Percentiles rank a stretch among this genome's conserved stretches.
Evolutionary conservation across 1,140 invertebrate species (phyloP).

Genomic region (Armadillidium nasatum): DNA sequence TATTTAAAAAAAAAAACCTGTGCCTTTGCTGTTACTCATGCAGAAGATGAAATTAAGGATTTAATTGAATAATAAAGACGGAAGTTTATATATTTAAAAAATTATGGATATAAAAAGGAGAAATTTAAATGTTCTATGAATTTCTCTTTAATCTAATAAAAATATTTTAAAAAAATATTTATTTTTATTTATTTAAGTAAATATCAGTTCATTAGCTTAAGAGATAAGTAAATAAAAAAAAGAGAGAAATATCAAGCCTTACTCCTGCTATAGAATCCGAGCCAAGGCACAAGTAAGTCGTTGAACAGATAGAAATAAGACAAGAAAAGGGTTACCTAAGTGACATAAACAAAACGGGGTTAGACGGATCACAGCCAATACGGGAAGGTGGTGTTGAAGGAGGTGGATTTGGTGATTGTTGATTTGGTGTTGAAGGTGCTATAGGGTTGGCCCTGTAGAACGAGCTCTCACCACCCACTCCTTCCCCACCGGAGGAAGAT

Average conservation of each 20-base stretch:
- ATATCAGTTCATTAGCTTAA: no score
- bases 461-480: conserved; percentile 9
- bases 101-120: not conserved
- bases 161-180: no score
- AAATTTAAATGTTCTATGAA: not conserved
- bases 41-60: not conserved
- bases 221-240: no score
- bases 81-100: not conserved
- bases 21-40: conserved; percentile 9
- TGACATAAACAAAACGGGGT: conserved; percentile 41
- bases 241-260: not conserved
- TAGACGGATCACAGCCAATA: conserved; percentile 42
- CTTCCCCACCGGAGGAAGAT: conserved; percentile 37
- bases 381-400: conserved; percentile 38
- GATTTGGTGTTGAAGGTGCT: conserved; percentile 8
- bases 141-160: no score
- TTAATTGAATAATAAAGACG: not conserved
- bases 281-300: conserved; percentile 40
- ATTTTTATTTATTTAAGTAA: no score
- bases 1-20: not conserved
- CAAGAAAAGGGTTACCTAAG: conserved; percentile 42
- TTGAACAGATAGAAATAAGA: conserved; percentile 31
- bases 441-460: conserved; percentile 2
- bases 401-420: conserved; percentile 9
- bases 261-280: conserved; percentile 24